Evolutionary conservation across 2,113 vertebrate genomes (phyloP), one percentile per base, ranked within the genome.

Genomic region (Hyaena hyaena): DNA sequence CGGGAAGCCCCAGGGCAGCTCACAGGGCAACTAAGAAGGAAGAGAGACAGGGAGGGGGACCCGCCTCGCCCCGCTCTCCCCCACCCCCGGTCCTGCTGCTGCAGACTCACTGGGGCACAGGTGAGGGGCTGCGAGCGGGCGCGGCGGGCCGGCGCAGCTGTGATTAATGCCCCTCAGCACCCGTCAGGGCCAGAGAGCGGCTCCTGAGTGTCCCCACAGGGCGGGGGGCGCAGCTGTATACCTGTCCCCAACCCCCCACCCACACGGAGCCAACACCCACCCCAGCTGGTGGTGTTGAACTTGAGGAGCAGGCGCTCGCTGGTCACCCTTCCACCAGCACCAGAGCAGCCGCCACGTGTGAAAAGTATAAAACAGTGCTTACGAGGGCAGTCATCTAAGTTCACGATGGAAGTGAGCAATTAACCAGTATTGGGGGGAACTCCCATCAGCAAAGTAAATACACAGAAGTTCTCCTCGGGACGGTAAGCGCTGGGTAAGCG

Each of bases 341-440:
- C 48, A 14, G 45, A 4, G 7, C 0, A 87, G 43, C 58, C 39
- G 14, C 66, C 0, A 0, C 21, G 11, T 55, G 69, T n/a, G 35
- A 6, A 48, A 66, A 71, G 33, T 16, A 28, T 11, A 26, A 43
- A 87, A 69, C 68, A 11, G 35, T 63, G n/a, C 63, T 85, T 19
- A 71, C 48, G 69, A 95, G 33, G n/a, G 55, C 73, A 48, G 17
- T 39, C 21, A 86, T 86, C 94, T 80, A 80, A 97, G 90, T 88
- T 88, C 69, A 84, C n/a, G 63, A 84, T 0, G 23, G 80, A 84
- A 84, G 28, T 58, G 33, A 68, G 45, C 73, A 95, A 88, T 65
- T 26, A 45, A 79, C 48, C 19, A 31, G 39, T 83, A 45, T 0
- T 71, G 58, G 35, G 23, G 16, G 17, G 12, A 26, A 87, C 35